A percentile compares a stretch with the other conserved stretches of the same genome.
Conservation (phyloP, 2,113 vertebrate species). For the Dromiciops gliroides region DNA sequence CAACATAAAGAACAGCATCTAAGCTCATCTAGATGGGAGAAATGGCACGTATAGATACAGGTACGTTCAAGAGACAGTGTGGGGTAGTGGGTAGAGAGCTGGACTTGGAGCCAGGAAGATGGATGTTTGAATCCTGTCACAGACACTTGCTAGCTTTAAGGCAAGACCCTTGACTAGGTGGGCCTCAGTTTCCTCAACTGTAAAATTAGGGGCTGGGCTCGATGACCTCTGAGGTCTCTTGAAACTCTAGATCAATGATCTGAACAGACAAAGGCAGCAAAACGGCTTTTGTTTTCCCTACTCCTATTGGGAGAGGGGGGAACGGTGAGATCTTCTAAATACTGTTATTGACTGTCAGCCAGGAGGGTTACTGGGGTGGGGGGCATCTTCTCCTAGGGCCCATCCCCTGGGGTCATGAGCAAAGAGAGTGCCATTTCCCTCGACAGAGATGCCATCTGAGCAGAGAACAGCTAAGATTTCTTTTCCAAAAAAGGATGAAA, state of each 20-base stretch:
- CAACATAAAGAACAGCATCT: no score
- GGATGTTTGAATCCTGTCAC: neutral
- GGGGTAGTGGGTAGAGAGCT: neutral
- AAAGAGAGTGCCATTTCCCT: neutral
- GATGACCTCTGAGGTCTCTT: neutral
- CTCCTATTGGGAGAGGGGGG: neutral
- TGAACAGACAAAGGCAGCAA: neutral
- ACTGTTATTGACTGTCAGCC: neutral
- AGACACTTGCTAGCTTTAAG: neutral
- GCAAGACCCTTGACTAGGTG: neutral
- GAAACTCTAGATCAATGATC: no score
- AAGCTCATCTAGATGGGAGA: no score
- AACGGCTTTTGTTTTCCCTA: neutral
- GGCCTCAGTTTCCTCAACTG: neutral
- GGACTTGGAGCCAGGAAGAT: neutral
- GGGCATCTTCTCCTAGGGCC: no score
- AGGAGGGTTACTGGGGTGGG: neutral
- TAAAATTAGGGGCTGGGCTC: neutral
- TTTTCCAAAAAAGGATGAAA: neutral
- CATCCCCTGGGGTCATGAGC: neutral
- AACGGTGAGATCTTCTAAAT: neutral
- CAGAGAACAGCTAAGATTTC: neutral
- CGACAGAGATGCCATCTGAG: neutral
- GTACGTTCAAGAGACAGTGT: neutral
- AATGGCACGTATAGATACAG: neutral